Base-by-base conservation (phyloP, 2,888 invertebrate species). In the Watsonalla cultraria region DNA sequence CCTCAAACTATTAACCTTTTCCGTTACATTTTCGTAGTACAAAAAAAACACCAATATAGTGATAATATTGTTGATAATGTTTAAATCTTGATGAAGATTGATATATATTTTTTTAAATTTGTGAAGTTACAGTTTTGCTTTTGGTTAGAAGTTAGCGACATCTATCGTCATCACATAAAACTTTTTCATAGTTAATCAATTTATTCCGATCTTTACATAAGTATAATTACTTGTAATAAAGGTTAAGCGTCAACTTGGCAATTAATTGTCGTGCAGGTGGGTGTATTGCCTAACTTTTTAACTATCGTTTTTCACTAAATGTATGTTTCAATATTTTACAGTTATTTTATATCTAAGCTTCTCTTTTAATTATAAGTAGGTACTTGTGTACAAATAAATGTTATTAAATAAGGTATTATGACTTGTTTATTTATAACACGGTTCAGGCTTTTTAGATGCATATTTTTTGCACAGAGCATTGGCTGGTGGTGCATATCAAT, bases 341-440 rank as follows among this genome's bases (percentile, higher is more conserved):
- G 68, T 76, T 74, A 70, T 74, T 74, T 76, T 73, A 68, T 70
- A 77, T 60, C 65, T 79, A 81, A 66, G 82, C 82, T 83, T 83
- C 73, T 78, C 78, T 74, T 70, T 69, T 74, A 76, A 71, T 60
- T 65, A 64, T 80, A 84, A 80, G 70, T 79, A 80, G 77, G 71
- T 81, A 84, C 73, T 63, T 76, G 71, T 82, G 82, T 85, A 85
- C 75, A 77, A 85, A 84, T 86, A 86, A 84, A 86, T 82, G 81
- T 84, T 83, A 77, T 79, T 74, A 58, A 70, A 78, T 81, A 67
- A 72, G 56, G 39, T 51, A 46, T 33, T 33, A 8, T 60, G 65
- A 76, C 71, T 77, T 64, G 59, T 72, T 62, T 52, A 62, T 66
- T 58, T 56, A 39, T 46, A 46, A n/a, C n/a, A n/a, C n/a, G n/a